Base-by-base conservation (phyloP, 1,140 invertebrate genomes). In the Calycopis cecrops region DNA sequence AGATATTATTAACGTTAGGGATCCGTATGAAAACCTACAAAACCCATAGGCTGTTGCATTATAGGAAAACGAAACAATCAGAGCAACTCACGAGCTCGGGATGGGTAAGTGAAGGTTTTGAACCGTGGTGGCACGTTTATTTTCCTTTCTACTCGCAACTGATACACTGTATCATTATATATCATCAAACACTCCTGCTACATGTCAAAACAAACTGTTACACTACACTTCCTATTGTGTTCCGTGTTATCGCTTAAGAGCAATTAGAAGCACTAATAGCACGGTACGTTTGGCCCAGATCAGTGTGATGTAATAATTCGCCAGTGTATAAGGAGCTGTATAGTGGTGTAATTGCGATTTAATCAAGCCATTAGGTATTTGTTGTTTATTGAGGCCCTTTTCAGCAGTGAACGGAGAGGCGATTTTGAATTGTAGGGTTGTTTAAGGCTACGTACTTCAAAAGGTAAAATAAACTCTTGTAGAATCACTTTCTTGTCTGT, bases 131-230 rank as follows among this genome's bases (percentile, higher is more conserved):
- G 51, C 48, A 33, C 42, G 51, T 48, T 57, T 61, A 57, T 57
- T 57, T 51, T 55, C 52, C 57, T 55, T 55, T 58, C 55, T 48
- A 52, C 12, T 54, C 42, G 52, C 48, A 55, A 55, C 40, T 55
- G 48, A 60, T 55, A 48, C 49, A 47, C 35, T 18, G 50, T 52
- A 55, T 52, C 54, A 55, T 60, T 60, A 55, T 51, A 48, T 42
- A 47, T 21, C 37, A 54, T 54, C 35, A 52, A 38, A 52, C 17
- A 35, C 38, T 52, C 35, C 50, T 40, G 35, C 18, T 52, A 52
- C 50, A 52, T 42, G 50, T 37, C 40, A 44, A 44, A 44, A 40
- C 38, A 40, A 12, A 44, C 14, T 14, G 40, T 44, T 44, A 44
- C 21, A 28, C 40, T 17, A 44, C 40, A 44, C 40, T 44, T 44